Base-by-base conservation (phyloP, 2,888 invertebrate genomes). In the Doris montereyensis region DNA sequence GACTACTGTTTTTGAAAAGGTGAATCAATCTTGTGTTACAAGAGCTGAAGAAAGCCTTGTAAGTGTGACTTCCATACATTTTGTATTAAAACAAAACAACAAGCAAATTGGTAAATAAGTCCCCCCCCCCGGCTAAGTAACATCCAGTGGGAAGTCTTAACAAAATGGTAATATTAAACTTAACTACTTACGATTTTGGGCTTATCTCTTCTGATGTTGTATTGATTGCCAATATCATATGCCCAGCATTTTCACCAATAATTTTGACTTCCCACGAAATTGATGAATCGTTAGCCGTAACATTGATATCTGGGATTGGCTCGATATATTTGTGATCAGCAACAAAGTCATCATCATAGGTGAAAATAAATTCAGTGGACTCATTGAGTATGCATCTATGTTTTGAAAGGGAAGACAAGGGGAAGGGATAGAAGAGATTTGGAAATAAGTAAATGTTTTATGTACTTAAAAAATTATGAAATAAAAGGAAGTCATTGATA, bases 201-300 rank as follows among this genome's bases (percentile, higher is more conserved):
- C 83, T 72, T 21, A 89, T 78, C 71, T 88, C 83, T 17, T 74
- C 3, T n/a, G 88, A 86, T 21, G 87, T 83, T 1, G 87, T 85
- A 73, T 88, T 87, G 5, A 89, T 60, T 5, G 89, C 88, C 5
- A 90, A 78, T 24, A 83, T 86, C 10, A 89, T 67, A 81, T 88
- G 86, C 26, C 90, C 90, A 28, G 87, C 86, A 74, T 85, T 84
- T 1, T 77, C 32, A 5, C 85, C 87, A 67, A 78, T 83, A 5
- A 89, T 72, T 8, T 79, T 81, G 41, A 89, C 78, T n/a, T 60
- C 24, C 28, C 76, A 80, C 2, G 81, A 78, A 4, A 78, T 34
- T 1, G 77, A 80, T 28, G 57, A 76, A 67, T 85, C 85, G 4
- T 81, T 84, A 35, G 81, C 60, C 13, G 24, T 24, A 5, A 89